Evolutionary conservation across 1,140 invertebrate species (phyloP).

Genomic region (Achroia grisella): DNA sequence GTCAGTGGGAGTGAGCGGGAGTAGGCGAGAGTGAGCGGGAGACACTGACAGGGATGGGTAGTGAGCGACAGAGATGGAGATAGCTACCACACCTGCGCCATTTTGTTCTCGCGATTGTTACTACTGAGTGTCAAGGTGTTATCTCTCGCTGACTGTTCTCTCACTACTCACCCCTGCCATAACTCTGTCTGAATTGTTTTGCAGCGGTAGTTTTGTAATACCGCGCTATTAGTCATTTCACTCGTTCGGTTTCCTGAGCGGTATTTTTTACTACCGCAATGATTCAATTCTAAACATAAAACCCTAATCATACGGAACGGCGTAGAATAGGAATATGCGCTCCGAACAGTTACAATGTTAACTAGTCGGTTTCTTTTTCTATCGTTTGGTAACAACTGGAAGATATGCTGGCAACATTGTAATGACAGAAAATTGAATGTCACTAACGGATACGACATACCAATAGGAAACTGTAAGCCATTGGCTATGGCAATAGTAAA

Average conservation of each 20-base stretch:
- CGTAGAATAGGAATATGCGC: neutral
- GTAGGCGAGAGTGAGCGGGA: neutral
- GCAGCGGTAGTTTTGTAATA: too few relatives aligned
- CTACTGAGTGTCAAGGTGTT: too few relatives aligned
- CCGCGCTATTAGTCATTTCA: too few relatives aligned
- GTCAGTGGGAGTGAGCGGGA: neutral
- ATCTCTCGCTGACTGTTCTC: too few relatives aligned
- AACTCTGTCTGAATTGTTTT: too few relatives aligned
- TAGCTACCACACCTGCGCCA: too few relatives aligned
- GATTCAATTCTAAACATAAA: too few relatives aligned
- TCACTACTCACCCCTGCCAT: too few relatives aligned
- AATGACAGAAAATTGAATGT: neutral
- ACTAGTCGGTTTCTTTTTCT: neutral
- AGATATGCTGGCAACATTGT: neutral
- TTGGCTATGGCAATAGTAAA: neutral
- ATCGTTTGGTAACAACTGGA: neutral
- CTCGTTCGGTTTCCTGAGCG: too few relatives aligned
- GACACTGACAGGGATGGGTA: neutral
- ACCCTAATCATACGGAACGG: neutral
- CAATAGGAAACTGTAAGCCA: neutral
- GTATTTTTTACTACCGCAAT: too few relatives aligned
- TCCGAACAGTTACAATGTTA: neutral
- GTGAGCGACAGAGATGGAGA: too few relatives aligned
- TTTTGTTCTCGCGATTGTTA: too few relatives aligned
- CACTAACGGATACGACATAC: slow-evolving; percentile 4